Percentiles rank a stretch among this genome's conserved stretches.
These are phyloP conservation scores for Acarapis woodi DNA, from an alignment of 1,140 invertebrate genomes.

Conservation along the genomic window DNA sequence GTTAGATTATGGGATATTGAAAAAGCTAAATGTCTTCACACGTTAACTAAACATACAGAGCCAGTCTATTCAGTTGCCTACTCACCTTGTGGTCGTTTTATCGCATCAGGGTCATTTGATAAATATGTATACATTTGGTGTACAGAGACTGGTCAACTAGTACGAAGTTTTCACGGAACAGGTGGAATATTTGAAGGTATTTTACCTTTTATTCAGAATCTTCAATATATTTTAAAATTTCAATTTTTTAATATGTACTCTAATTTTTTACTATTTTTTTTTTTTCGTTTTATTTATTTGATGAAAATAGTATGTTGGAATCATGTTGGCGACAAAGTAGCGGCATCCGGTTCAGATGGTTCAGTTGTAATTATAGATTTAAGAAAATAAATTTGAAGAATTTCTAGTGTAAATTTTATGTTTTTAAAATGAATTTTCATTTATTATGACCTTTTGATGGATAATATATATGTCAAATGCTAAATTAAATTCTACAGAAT, in stretches of 20 bases:
- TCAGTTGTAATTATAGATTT: constrained; percentile 25
- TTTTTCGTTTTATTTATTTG: too few relatives aligned
- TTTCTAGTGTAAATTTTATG: too few relatives aligned
- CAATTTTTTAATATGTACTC: too few relatives aligned
- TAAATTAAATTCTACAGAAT: too few relatives aligned
- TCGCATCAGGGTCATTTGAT: constrained; percentile 91
- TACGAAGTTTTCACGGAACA: constrained; percentile 88
- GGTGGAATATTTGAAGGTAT: constrained; percentile 97
- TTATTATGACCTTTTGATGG: too few relatives aligned
- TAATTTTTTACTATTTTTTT: too few relatives aligned
- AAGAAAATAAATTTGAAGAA: too few relatives aligned
- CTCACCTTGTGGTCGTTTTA: constrained; percentile 66
- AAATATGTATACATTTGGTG: constrained; percentile 99
- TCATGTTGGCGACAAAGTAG: constrained; percentile 86
- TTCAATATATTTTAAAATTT: too few relatives aligned
- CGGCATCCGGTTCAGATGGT: constrained; percentile 89
- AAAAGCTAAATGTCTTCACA: constrained; percentile 74
- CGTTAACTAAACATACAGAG: constrained; percentile 83
- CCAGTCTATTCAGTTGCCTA: constrained; percentile 45
- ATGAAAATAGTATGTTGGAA: constrained; percentile 97
- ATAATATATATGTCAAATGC: too few relatives aligned
- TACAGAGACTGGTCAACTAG: constrained; percentile 72
- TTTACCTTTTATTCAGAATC: too few relatives aligned
- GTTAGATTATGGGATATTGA: constrained; percentile 88
- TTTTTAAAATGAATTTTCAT: too few relatives aligned